Evolutionary conservation across 2,113 vertebrate genomes (phyloP), one percentile per base, ranked within the genome.

Genomic region (Melanocharis versteri): DNA sequence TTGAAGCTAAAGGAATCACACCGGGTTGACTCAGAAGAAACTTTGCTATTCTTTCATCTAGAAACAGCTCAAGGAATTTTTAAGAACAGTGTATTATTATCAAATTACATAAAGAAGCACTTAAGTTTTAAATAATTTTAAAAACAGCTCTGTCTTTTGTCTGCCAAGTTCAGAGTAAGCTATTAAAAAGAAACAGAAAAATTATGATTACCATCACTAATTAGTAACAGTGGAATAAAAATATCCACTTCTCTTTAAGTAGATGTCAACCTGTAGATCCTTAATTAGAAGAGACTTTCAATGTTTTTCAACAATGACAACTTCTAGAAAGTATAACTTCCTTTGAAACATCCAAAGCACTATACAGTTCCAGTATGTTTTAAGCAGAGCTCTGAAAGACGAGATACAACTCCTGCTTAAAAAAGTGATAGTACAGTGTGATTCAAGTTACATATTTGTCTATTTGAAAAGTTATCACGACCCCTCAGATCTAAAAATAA

Each of bases 211-310:
- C 83, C 65, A 89, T 89, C 54, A 30, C 91, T 96, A 95, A 97
- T 97, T 97, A 97, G 88, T 92, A 62, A 54, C 82, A 92, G 44
- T 64, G 87, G 92, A 96, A 92, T 96, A 96, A 98, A 97, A 96
- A 81, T 61, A 94, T 89, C 71, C 93, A 76, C 94, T 97, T 96
- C 94, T 94, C 73, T 97, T 97, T 97, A 96, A 92, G 85, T 24
- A 96, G 57, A 89, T 95, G 89, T 97, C 89, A 96, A 89, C 65
- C 23, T 91, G 68, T 91, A 93, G 95, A 91, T 92, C 9, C 86
- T 94, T 97, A 95, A 97, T 96, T 94, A 94, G 87, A 94, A 93
- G 78, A 79, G 76, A 82, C 62, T 45, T 47, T 88, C 85, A 91
- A 50, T 76, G 83, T 89, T 94, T 93, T 92, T 81, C 89, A 96